These are phyloP conservation scores for Cyanistes caeruleus DNA, from an alignment of 2,113 vertebrate genomes.

Conservation along the genomic window DNA sequence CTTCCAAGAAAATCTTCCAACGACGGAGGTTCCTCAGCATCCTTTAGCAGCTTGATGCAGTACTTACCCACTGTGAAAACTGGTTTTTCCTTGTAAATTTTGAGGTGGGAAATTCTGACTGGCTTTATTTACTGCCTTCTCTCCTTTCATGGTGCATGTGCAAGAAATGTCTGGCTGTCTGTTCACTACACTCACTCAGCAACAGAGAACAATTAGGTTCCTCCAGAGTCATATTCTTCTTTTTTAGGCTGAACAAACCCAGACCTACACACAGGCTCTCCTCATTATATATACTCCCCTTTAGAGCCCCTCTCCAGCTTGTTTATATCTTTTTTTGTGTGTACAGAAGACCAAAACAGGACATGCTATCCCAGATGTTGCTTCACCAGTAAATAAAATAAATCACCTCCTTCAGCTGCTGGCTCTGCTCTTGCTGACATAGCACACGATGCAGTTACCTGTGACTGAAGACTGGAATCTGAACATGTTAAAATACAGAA, in stretches of 20 bases:
- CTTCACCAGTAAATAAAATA: background rate
- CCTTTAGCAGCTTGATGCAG: background rate
- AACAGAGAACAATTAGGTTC: background rate
- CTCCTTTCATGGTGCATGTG: background rate
- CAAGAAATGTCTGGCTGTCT: background rate
- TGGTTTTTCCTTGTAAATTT: background rate
- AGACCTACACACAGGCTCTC: background rate
- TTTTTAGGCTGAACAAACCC: background rate
- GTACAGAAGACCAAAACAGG: background rate
- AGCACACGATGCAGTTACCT: background rate
- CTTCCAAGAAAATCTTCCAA: background rate
- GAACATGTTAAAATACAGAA: background rate
- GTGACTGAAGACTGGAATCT: background rate
- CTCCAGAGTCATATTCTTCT: background rate
- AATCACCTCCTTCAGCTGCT: background rate
- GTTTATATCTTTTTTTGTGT: background rate
- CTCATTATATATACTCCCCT: background rate
- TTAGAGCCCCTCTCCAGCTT: background rate
- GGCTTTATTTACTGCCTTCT: background rate
- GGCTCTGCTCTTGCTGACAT: background rate
- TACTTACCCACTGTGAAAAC: background rate
- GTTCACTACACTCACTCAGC: fast-evolving
- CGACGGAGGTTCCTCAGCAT: background rate
- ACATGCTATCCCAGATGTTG: background rate
- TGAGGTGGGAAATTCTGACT: background rate